Percentiles rank a stretch among this genome's conserved stretches.
Conservation (phyloP, 2,888 invertebrate genomes). For the Carterocephalus palaemon region DNA sequence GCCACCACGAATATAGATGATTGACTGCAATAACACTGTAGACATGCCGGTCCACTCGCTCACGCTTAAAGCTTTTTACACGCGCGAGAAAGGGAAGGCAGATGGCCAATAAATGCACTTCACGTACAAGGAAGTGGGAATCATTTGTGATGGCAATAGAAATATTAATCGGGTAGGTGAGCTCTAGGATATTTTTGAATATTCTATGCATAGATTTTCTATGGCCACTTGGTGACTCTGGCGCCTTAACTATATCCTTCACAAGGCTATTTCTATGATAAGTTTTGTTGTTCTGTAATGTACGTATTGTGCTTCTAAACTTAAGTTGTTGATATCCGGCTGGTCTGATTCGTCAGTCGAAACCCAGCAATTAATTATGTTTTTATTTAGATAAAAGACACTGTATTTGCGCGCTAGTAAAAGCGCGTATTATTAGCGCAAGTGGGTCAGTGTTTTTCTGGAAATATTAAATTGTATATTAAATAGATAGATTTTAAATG, state of each 20-base stretch:
- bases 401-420: too few relatives aligned
- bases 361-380: too few relatives aligned
- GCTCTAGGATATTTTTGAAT: conserved; percentile 39
- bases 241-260: conserved; percentile 34
- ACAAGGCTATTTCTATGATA: conserved; percentile 18
- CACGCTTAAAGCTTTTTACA: conserved; percentile 32
- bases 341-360: too few relatives aligned
- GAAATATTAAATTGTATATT: too few relatives aligned
- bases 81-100: conserved; percentile 41
- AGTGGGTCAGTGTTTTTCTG: too few relatives aligned
- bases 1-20: conserved; percentile 77
- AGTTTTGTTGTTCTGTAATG: background rate
- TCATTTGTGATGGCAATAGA: conserved; percentile 64
- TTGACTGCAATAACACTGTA: conserved; percentile 64
- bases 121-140: conserved; percentile 75
- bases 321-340: too few relatives aligned
- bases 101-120: conserved; percentile 58
- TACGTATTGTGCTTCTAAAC: too few relatives aligned
- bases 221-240: conserved; percentile 4
- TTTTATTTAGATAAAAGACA: too few relatives aligned
- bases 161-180: conserved; percentile 66
- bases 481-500: too few relatives aligned
- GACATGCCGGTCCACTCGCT: conserved; percentile 37
- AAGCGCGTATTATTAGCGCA: too few relatives aligned
- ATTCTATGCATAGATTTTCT: conserved; percentile 31